These are phyloP conservation scores for Lordiphosa mommai DNA, from an alignment of 1,140 invertebrate genomes.

Conservation along the genomic window DNA sequence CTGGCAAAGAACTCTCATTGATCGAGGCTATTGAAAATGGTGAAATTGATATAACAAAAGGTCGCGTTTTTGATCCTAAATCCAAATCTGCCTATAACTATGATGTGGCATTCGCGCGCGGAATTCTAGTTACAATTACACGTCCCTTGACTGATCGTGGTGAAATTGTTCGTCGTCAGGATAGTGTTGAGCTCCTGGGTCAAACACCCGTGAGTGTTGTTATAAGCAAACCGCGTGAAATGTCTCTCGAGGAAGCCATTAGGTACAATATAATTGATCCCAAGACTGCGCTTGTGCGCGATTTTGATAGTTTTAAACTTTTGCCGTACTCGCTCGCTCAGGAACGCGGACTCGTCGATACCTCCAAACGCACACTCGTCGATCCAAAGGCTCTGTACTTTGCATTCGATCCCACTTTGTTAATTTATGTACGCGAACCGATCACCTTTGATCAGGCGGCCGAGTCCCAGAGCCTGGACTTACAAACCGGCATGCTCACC, in stretches of 20 bases:
- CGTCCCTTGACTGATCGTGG: conserved; percentile 85
- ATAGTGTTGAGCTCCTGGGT: conserved; percentile 79
- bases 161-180: conserved; percentile 80
- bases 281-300: conserved; percentile 87
- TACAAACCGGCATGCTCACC: conserved; percentile 87
- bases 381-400: conserved; percentile 84
- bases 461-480: conserved; percentile 86
- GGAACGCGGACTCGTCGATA: conserved; percentile 86
- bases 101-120: conserved; percentile 87
- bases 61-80: conserved; percentile 88
- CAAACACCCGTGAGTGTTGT: conserved; percentile 72
- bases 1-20: conserved; percentile 87
- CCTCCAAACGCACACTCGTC: conserved; percentile 82
- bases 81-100: conserved; percentile 87
- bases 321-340: conserved; percentile 86
- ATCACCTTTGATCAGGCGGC: conserved; percentile 88
- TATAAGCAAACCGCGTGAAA: conserved; percentile 83
- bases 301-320: conserved; percentile 87
- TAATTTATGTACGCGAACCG: conserved; percentile 86
- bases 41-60: conserved; percentile 87
- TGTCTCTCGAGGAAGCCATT: conserved; percentile 89
- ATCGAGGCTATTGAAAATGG: conserved; percentile 88
- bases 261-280: conserved; percentile 88
- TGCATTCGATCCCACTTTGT: conserved; percentile 86
- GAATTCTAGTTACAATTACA: conserved; percentile 87